phyloP scores from a whole-genome alignment of 35 echinoderm and acorn worm genomes.

The Lytechinus variegatus region DNA sequence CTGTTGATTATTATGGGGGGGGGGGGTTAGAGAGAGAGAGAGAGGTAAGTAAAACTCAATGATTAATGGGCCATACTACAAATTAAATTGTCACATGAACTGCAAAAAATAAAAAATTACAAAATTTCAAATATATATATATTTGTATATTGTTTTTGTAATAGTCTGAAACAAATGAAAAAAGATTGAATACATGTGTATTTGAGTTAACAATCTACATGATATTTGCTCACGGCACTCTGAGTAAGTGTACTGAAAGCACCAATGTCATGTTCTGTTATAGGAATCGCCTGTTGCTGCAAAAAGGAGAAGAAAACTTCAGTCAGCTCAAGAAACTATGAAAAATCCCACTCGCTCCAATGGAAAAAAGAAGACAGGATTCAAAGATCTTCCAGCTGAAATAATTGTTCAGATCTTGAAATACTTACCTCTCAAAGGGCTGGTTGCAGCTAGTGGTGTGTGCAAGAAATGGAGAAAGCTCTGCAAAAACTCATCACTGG shows the following conservation, averaged over 20 bases:
- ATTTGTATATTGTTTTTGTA: too few species aligned
- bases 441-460: conserved; percentile 9
- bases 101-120: too few species aligned
- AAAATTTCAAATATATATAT: too few species aligned
- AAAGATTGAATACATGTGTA: too few species aligned
- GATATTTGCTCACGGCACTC: too few species aligned
- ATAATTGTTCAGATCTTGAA: background rate
- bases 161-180: too few species aligned
- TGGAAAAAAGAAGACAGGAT: background rate
- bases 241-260: background rate
- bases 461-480: conserved; percentile 28
- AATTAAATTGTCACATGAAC: too few species aligned
- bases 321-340: background rate
- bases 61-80: too few species aligned
- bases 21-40: too few species aligned
- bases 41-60: too few species aligned
- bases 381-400: background rate
- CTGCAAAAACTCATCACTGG: background rate
- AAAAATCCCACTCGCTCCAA: background rate
- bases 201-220: too few species aligned
- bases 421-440: background rate
- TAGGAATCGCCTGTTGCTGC: background rate
- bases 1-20: too few species aligned
- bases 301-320: background rate
- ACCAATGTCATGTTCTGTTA: background rate